These are phyloP conservation scores for Hirtodrosophila duncani DNA, from an alignment of 2,888 invertebrate genomes.

Conservation along the genomic window DNA sequence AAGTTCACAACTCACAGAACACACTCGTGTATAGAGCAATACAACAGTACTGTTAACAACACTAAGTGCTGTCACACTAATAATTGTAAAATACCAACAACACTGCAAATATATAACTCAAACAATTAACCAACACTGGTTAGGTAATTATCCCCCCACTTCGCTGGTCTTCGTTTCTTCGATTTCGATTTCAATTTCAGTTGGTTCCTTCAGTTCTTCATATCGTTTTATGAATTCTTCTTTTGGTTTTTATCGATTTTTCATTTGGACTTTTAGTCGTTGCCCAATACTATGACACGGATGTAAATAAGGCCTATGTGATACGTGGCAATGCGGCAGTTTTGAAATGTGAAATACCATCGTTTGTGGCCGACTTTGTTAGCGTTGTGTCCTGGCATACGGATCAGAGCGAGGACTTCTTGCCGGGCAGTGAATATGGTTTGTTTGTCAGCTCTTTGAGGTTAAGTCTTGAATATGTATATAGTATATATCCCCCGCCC, in stretches of 20 bases:
- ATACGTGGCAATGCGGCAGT: conserved; percentile 92
- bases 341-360: conserved; percentile 93
- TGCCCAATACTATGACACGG: conserved; percentile 92
- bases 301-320: conserved; percentile 94
- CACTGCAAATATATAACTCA: conserved; percentile 24
- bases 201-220: conserved; percentile 9
- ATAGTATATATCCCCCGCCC: conserved; percentile 8
- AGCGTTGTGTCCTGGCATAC: conserved; percentile 92
- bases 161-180: conserved; percentile 17
- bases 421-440: conserved; percentile 78
- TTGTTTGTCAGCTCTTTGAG: conserved; percentile 57
- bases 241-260: conserved; percentile 27
- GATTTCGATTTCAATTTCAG: conserved; percentile 15
- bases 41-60: conserved; percentile 48
- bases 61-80: conserved; percentile 39
- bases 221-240: conserved; percentile 11
- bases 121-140: conserved; percentile 59
- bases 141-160: conserved; percentile 15
- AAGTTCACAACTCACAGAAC: conserved; percentile 18
- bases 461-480: too few relatives aligned
- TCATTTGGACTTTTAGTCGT: conserved; percentile 88
- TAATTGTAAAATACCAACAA: conserved; percentile 50
- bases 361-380: conserved; percentile 95
- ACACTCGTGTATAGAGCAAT: conserved; percentile 37
- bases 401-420: conserved; percentile 80